Percentiles rank a stretch among this genome's conserved stretches.
Evolutionary conservation across 2,797 vertebrate species (phyloP).

Genomic region (Amazonetta brasiliensis): DNA sequence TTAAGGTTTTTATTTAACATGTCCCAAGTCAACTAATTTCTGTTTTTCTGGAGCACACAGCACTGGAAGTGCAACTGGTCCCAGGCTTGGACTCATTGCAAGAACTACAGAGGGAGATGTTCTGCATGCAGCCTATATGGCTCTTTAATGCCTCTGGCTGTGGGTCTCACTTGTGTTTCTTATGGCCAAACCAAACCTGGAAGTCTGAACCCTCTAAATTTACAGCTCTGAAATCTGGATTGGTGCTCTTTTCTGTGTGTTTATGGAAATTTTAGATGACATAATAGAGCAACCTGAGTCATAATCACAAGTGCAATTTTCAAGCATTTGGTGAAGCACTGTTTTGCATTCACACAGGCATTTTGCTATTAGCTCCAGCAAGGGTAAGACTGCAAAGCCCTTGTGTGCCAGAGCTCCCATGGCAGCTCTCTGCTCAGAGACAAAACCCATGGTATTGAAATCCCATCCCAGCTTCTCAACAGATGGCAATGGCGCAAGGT

Average conservation of each 20-base stretch:
- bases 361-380: neutral
- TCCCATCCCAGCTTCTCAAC: neutral
- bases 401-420: fast-evolving
- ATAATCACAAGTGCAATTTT: neutral
- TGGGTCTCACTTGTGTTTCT: neutral
- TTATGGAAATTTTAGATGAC: neutral
- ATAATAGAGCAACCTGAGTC: neutral
- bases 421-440: neutral
- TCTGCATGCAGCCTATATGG: neutral
- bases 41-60: neutral
- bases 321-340: fast-evolving
- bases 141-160: neutral
- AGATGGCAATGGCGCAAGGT: neutral
- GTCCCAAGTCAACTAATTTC: neutral
- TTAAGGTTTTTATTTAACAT: neutral
- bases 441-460: neutral
- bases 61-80: neutral
- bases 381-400: neutral
- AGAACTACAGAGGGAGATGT: neutral
- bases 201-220: neutral
- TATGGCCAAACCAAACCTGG: neutral
- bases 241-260: neutral
- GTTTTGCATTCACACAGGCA: neutral
- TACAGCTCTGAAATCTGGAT: neutral
- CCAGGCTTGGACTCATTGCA: neutral